These are phyloP conservation scores for Wasmannia auropunctata DNA, from an alignment of 1,140 invertebrate genomes.

Conservation along the genomic window DNA sequence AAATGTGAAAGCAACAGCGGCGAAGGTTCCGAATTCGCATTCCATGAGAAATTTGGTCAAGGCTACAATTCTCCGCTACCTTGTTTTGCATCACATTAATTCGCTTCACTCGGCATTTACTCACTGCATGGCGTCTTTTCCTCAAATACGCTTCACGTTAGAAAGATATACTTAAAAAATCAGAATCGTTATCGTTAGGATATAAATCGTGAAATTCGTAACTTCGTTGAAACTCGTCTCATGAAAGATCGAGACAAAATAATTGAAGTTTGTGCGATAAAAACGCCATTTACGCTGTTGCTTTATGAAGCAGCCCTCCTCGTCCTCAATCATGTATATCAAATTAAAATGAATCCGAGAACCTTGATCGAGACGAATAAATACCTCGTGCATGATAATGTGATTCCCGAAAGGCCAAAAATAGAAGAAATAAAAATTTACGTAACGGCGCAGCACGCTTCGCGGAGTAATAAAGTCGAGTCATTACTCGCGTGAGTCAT, in stretches of 20 bases:
- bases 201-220: slow-evolving; percentile 14
- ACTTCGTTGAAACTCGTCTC: background rate
- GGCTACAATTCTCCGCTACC: background rate
- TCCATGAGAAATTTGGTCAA: slow-evolving; percentile 22
- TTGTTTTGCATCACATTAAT: background rate
- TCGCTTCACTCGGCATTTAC: background rate
- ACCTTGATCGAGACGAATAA: slow-evolving; percentile 30
- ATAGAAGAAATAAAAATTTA: slow-evolving; percentile 43
- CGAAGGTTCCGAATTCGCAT: background rate
- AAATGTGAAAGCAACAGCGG: background rate
- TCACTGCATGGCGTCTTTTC: background rate
- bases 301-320: background rate
- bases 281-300: background rate
- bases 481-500: slow-evolving; percentile 57
- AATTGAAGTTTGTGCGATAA: background rate
- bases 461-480: slow-evolving; percentile 57
- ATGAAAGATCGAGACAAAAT: background rate
- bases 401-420: background rate
- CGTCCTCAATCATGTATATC: background rate
- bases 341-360: slow-evolving; percentile 1
- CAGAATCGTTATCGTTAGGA: background rate
- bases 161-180: background rate
- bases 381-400: background rate
- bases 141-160: background rate
- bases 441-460: slow-evolving; percentile 49